phyloP scores from a whole-genome alignment of 1,140 invertebrate species.

The Chironomus striatipennis region DNA sequence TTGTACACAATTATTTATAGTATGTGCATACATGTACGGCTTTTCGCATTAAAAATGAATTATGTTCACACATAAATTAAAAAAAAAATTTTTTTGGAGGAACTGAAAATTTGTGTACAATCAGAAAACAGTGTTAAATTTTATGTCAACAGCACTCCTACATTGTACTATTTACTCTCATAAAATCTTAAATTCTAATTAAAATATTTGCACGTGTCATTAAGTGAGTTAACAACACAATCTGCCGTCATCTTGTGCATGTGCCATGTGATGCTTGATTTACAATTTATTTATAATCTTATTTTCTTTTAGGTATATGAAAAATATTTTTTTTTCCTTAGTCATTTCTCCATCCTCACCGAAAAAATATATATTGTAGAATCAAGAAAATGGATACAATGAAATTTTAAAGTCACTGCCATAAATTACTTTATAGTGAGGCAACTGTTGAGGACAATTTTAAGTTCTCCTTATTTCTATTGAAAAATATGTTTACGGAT shows the following conservation, averaged over 20 bases:
- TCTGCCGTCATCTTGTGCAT: background rate
- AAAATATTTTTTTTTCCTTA: background rate
- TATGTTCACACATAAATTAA: background rate
- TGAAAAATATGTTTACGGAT: background rate
- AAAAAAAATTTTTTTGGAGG: background rate
- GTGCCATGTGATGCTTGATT: background rate
- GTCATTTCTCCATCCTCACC: background rate
- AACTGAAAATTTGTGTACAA: no score
- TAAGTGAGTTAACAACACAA: background rate
- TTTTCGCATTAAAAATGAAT: conserved; percentile 9
- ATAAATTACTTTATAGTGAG: background rate
- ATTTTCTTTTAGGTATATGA: background rate
- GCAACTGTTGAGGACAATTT: background rate
- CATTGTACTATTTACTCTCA: background rate
- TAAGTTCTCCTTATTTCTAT: background rate
- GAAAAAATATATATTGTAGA: no score
- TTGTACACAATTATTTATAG: no score
- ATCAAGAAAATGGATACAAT: background rate
- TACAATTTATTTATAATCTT: background rate
- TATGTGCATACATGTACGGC: background rate
- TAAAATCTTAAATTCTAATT: background rate
- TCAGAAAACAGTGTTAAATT: background rate
- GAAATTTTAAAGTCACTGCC: conserved; percentile 1
- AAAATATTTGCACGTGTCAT: conserved; percentile 2
- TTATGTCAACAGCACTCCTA: background rate